A percentile compares a stretch with the other conserved stretches of the same genome.
These are phyloP conservation scores for Pterobdella sp. DNA, from an alignment of 2,888 invertebrate genomes.

Conservation along the genomic window DNA sequence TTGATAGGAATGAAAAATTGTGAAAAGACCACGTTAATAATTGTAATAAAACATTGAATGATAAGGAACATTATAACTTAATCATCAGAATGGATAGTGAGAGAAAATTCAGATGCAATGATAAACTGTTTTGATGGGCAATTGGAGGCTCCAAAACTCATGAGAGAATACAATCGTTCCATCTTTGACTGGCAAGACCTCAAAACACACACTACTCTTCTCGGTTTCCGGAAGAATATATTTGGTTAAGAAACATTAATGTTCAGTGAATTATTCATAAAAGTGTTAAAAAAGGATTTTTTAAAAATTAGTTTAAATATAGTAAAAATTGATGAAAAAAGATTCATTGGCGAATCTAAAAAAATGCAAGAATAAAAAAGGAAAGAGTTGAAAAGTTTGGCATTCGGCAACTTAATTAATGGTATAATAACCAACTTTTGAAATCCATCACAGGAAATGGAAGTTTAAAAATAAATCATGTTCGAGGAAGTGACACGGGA, in stretches of 20 bases:
- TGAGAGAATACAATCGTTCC: conserved; percentile 28
- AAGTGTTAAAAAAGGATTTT: no score
- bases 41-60: no score
- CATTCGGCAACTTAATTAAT: no score
- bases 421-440: background rate
- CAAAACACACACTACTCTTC: background rate
- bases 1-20: no score
- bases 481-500: background rate
- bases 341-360: no score
- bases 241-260: conserved; percentile 10
- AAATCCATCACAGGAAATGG: conserved; percentile 24
- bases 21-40: no score
- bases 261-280: no score
- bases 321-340: background rate
- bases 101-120: background rate
- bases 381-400: background rate
- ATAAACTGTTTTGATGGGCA: background rate
- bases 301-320: background rate
- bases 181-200: conserved; percentile 24
- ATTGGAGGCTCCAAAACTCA: conserved; percentile 8
- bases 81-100: background rate
- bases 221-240: conserved; percentile 10
- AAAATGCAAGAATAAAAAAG: no score
- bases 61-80: no score
- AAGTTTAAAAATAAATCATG: background rate